phyloP scores from a whole-genome alignment of 2,888 invertebrate species.

The Drosophila subquinaria region DNA sequence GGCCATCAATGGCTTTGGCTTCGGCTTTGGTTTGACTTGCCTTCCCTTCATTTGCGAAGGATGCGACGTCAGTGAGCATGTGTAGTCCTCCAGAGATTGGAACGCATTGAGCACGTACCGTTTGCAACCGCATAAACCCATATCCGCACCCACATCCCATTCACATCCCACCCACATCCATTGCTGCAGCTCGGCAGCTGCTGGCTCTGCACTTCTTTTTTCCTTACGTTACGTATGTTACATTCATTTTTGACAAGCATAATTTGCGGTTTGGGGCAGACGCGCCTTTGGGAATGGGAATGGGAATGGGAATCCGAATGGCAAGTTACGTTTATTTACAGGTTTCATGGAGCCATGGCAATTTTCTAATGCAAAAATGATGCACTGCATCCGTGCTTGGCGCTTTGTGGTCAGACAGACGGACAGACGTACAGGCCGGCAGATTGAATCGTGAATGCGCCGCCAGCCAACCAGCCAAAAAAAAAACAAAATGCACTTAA shows the following conservation, averaged over 20 bases:
- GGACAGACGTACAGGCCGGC: constrained; percentile 15
- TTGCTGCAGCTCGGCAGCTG: constrained; percentile 3
- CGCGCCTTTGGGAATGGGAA: constrained; percentile 56
- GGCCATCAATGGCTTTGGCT: constrained; percentile 56
- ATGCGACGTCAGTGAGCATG: constrained; percentile 30
- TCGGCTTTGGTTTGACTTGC: constrained; percentile 36
- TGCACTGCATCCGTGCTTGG: constrained; percentile 68
- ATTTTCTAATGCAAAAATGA: constrained; percentile 80
- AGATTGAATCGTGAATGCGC: constrained; percentile 44
- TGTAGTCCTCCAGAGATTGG: constrained; percentile 67
- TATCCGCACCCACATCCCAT: constrained; percentile 7
- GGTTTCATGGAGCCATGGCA: constrained; percentile 65
- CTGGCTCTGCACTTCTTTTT: constrained; percentile 38
- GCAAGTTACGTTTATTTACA: constrained; percentile 66
- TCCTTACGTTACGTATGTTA: constrained; percentile 70
- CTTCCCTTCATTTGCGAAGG: constrained; percentile 58
- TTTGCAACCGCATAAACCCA: constrained; percentile 58
- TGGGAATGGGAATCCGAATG: constrained; percentile 15
- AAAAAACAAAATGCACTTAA: constrained; percentile 58
- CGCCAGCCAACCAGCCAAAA: constrained; percentile 33
- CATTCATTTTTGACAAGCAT: constrained; percentile 81
- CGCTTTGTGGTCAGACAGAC: constrained; percentile 62
- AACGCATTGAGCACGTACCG: constrained; percentile 76
- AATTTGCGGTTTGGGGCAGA: constrained; percentile 69
- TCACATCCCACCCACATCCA: constrained; percentile 7